Evolutionary conservation across 1,140 invertebrate species (phyloP).

Genomic region (Nasonia giraulti): DNA sequence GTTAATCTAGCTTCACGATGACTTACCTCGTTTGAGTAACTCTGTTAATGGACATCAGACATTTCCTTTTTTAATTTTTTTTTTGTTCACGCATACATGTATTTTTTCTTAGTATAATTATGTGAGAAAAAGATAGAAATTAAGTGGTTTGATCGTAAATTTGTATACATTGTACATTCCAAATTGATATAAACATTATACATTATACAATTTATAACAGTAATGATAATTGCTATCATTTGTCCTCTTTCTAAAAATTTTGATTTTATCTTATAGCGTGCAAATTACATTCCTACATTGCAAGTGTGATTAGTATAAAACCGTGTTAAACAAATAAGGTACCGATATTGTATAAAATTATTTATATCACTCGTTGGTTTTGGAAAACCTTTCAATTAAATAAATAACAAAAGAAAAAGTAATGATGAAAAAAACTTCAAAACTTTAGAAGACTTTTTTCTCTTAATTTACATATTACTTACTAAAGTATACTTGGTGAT

Average conservation of each 20-base stretch:
- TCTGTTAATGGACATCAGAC: conserved; percentile 51
- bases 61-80: conserved; percentile 33
- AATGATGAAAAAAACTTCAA: neutral
- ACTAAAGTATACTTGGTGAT: conserved; percentile 9
- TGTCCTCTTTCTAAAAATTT: conserved; percentile 39
- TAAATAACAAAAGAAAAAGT: conserved; percentile 27
- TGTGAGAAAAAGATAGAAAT: conserved; percentile 51
- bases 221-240: conserved; percentile 46
- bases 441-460: neutral
- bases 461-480: conserved; percentile 19
- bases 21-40: conserved; percentile 67
- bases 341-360: conserved; percentile 38
- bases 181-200: conserved; percentile 42
- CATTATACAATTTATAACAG: conserved; percentile 53
- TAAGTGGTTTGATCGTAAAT: conserved; percentile 51
- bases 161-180: conserved; percentile 45
- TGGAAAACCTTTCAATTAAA: conserved; percentile 20
- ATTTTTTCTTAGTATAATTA: conserved; percentile 27
- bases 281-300: neutral
- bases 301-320: conserved; percentile 26
- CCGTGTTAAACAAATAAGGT: neutral
- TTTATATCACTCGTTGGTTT: conserved; percentile 34
- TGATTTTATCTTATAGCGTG: conserved; percentile 27
- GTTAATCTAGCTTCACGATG: conserved; percentile 65
- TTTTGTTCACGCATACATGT: conserved; percentile 29